phyloP scores from a whole-genome alignment of 1,140 invertebrate genomes.

The Tetramorium simillimum region DNA sequence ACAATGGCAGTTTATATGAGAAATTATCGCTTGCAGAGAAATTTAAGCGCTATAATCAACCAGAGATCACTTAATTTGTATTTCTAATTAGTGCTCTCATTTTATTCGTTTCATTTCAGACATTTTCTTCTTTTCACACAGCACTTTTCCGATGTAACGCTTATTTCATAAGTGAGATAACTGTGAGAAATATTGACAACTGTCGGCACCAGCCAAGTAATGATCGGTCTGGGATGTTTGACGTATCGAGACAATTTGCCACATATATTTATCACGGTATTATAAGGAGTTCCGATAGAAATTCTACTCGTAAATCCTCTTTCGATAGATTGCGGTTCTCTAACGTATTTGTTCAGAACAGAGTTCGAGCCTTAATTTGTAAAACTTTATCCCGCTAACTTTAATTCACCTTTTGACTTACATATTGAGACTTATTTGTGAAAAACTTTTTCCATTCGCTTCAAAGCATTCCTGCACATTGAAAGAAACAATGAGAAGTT shows the following conservation, averaged over 20 bases:
- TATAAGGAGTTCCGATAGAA: background rate
- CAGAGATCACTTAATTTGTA: no score
- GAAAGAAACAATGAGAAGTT: background rate
- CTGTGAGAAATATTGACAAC: background rate
- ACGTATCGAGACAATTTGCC: background rate
- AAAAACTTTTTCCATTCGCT: background rate
- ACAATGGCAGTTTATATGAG: background rate
- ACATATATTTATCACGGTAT: constrained; percentile 28
- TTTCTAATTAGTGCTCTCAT: background rate
- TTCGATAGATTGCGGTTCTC: constrained; percentile 3
- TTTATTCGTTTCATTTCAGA: background rate
- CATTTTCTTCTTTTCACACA: background rate
- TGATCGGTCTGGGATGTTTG: background rate
- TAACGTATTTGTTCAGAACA: background rate
- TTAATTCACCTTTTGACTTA: background rate
- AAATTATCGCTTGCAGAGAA: background rate
- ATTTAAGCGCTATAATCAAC: background rate
- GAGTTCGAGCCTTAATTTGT: background rate
- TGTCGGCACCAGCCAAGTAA: background rate
- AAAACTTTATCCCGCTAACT: background rate
- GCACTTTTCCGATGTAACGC: background rate
- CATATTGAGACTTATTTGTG: background rate
- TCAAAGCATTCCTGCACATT: background rate
- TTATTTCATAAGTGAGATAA: background rate
- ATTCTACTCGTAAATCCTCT: constrained; percentile 24